A percentile compares a stretch with the other conserved stretches of the same genome.
Conservation (phyloP, 2,888 invertebrate genomes). For the Panopea generosa region DNA sequence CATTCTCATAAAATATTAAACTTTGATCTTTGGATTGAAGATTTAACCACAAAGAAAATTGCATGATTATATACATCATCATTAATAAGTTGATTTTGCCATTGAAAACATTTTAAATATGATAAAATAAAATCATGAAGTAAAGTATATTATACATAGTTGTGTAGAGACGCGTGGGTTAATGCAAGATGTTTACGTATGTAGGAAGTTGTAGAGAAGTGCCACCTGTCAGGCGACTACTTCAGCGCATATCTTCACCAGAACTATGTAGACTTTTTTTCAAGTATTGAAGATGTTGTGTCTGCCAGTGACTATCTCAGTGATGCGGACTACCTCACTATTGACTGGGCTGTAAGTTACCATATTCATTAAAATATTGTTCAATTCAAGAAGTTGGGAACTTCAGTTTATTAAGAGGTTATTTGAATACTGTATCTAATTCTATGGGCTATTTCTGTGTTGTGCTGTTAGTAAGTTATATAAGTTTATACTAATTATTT, state of each 20-base stretch:
- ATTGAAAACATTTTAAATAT: no score
- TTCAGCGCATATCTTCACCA: conserved; percentile 85
- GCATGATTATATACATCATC: no score
- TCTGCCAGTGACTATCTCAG: conserved; percentile 90
- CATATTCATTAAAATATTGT: background rate
- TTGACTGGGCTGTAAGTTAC: conserved; percentile 84
- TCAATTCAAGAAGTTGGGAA: background rate
- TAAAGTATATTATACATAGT: no score
- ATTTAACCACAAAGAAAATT: no score
- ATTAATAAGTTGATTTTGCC: no score
- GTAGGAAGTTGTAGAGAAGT: conserved; percentile 83
- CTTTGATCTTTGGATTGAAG: no score
- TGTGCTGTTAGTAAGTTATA: no score
- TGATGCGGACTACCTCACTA: conserved; percentile 90
- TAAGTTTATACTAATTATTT: no score
- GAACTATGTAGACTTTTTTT: conserved; percentile 89
- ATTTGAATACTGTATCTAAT: background rate
- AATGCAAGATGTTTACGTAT: no score
- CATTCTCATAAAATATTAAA: no score
- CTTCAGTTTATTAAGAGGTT: background rate
- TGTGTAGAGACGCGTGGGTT: no score
- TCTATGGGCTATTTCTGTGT: background rate
- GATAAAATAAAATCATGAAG: no score
- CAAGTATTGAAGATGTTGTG: conserved; percentile 88
- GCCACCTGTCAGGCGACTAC: conserved; percentile 84